phyloP scores from a whole-genome alignment of 1,140 invertebrate species.

The Drosophila albomicans region DNA sequence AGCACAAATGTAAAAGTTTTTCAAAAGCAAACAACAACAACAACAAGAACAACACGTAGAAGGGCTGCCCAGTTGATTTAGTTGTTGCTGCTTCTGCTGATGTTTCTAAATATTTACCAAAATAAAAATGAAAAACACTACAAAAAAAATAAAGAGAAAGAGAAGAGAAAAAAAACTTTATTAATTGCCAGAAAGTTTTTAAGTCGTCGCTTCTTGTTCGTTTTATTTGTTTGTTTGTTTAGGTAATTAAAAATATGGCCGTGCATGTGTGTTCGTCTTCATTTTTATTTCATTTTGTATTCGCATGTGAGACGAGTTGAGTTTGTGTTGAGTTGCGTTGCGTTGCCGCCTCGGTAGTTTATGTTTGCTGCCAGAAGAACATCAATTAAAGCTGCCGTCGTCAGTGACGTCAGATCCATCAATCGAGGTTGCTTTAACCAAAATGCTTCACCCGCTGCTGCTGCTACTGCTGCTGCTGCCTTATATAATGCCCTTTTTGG shows the following conservation, averaged over 20 bases:
- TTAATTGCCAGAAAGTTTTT: constrained; percentile 68
- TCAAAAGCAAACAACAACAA: constrained; percentile 26
- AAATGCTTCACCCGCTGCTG: background rate
- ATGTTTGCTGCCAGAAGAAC: constrained; percentile 21
- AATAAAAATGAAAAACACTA: constrained; percentile 36
- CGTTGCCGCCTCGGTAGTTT: constrained; percentile 17
- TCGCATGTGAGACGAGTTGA: constrained; percentile 3
- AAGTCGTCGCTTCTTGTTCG: constrained; percentile 47
- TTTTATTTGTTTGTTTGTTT: constrained; percentile 78
- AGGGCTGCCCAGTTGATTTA: constrained; percentile 28
- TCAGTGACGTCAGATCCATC: constrained; percentile 54
- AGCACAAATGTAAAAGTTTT: constrained; percentile 35
- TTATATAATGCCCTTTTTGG: constrained; percentile 42
- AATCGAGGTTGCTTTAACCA: constrained; percentile 14
- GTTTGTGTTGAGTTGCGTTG: background rate
- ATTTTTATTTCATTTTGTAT: constrained; percentile 12
- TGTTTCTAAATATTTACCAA: constrained; percentile 68
- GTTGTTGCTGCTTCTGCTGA: constrained; percentile 49
- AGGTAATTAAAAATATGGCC: constrained; percentile 77
- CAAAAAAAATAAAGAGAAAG: constrained; percentile 9
- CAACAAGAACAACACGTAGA: constrained; percentile 24
- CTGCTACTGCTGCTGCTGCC: background rate
- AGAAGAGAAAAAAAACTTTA: constrained; percentile 54
- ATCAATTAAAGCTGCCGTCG: constrained; percentile 39
- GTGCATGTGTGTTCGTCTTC: constrained; percentile 31